phyloP scores from a whole-genome alignment of 2,797 vertebrate genomes.

The Melopsittacus undulatus region DNA sequence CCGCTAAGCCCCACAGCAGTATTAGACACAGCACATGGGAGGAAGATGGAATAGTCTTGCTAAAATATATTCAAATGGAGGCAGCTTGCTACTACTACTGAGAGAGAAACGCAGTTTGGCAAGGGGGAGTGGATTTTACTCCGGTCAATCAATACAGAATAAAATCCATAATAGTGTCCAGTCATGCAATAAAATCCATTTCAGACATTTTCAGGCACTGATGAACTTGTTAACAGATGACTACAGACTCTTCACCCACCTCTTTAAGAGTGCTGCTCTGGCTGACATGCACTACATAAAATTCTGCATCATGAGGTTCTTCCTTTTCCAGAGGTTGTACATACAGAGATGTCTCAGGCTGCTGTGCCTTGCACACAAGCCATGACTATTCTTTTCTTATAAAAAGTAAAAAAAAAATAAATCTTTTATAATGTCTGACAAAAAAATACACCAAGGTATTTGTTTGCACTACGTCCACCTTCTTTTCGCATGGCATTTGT shows the following conservation, averaged over 20 bases:
- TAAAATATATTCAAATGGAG: neutral
- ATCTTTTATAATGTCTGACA: neutral
- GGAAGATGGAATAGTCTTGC: neutral
- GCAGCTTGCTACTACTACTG: neutral
- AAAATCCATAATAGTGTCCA: neutral
- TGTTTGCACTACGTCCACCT: neutral
- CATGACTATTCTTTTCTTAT: neutral
- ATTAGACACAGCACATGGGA: neutral
- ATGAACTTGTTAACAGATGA: neutral
- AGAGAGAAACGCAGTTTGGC: neutral
- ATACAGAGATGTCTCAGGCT: neutral
- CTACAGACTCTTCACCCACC: neutral
- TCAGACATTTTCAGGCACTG: neutral
- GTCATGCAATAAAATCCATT: neutral
- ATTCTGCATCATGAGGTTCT: neutral
- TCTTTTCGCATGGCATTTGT: neutral
- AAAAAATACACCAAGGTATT: neutral
- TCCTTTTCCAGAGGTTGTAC: neutral
- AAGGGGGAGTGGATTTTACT: neutral
- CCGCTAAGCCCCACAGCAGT: neutral
- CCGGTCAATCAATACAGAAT: neutral
- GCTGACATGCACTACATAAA: neutral
- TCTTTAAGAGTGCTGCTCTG: neutral
- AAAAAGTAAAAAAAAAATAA: neutral
- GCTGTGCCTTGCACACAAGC: neutral